These are phyloP conservation scores for Chorisops tibialis DNA, from an alignment of 2,888 invertebrate genomes.

Conservation along the genomic window DNA sequence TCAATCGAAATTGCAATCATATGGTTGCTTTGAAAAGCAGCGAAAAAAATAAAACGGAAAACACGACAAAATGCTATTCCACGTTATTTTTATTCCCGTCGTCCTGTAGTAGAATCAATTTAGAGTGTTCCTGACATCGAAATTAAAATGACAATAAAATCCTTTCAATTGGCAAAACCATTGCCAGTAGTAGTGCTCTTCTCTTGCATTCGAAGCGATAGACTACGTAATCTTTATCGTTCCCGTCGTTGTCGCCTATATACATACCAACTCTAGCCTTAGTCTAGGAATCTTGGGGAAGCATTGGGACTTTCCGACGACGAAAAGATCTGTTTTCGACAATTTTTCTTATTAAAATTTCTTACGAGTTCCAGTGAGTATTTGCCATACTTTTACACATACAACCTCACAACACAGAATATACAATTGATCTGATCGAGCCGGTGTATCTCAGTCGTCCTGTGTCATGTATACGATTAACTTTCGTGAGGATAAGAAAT, in stretches of 20 bases:
- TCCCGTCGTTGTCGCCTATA: constrained; percentile 19
- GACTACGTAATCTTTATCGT: constrained; percentile 28
- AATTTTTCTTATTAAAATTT: constrained; percentile 32
- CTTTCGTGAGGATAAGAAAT: too few relatives aligned
- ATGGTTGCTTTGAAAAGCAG: constrained; percentile 22
- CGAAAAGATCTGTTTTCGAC: constrained; percentile 31
- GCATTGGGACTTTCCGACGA: neutral
- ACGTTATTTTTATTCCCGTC: constrained; percentile 1
- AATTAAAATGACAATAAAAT: constrained; percentile 34
- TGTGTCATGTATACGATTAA: too few relatives aligned
- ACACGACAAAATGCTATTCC: constrained; percentile 11
- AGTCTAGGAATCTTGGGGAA: neutral
- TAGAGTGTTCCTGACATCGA: constrained; percentile 31
- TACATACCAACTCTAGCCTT: neutral
- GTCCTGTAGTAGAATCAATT: neutral
- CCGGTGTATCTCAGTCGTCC: too few relatives aligned
- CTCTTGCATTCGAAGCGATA: constrained; percentile 13
- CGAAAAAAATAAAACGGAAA: too few relatives aligned
- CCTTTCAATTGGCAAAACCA: constrained; percentile 32
- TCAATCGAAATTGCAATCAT: constrained; percentile 15
- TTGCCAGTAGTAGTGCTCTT: constrained; percentile 10
- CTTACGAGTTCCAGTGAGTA: neutral
- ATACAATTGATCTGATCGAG: too few relatives aligned
- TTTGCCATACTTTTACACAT: too few relatives aligned
- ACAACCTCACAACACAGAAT: too few relatives aligned